phyloP scores from a whole-genome alignment of 2,888 invertebrate species.

The Philhelius pedissequus region DNA sequence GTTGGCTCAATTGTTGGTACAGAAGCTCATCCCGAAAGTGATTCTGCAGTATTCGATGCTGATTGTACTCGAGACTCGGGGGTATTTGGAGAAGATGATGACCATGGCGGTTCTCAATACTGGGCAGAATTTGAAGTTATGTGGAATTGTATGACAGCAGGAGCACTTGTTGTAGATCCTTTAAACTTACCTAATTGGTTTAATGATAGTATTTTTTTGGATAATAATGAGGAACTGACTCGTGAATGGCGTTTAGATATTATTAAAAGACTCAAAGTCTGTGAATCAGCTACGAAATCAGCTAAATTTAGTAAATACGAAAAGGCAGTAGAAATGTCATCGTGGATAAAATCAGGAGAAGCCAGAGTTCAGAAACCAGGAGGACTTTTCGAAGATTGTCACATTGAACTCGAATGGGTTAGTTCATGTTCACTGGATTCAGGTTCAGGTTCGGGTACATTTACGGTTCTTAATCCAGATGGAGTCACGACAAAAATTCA shows the following conservation, averaged over 20 bases:
- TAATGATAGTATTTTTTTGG: conserved; percentile 80
- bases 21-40: conserved; percentile 92
- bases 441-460: conserved; percentile 86
- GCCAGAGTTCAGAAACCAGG: conserved; percentile 83
- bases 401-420: conserved; percentile 91
- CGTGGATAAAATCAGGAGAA: conserved; percentile 92
- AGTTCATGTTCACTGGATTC: conserved; percentile 81
- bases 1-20: conserved; percentile 91
- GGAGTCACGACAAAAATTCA: conserved; percentile 87
- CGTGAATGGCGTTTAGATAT: conserved; percentile 89
- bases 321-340: conserved; percentile 89
- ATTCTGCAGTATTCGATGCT: conserved; percentile 89
- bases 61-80: conserved; percentile 86
- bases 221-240: conserved; percentile 83
- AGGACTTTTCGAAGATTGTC: conserved; percentile 85
- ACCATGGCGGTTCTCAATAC: conserved; percentile 82
- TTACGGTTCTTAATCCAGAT: conserved; percentile 88
- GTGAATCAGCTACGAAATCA: conserved; percentile 80
- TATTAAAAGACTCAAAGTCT: conserved; percentile 83
- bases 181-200: conserved; percentile 89
- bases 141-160: conserved; percentile 90
- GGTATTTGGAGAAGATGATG: conserved; percentile 88
- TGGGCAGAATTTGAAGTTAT: conserved; percentile 90
- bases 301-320: conserved; percentile 83
- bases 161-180: conserved; percentile 88